Conservation (phyloP, 2,797 vertebrate species). For the Caiman crocodilus region DNA sequence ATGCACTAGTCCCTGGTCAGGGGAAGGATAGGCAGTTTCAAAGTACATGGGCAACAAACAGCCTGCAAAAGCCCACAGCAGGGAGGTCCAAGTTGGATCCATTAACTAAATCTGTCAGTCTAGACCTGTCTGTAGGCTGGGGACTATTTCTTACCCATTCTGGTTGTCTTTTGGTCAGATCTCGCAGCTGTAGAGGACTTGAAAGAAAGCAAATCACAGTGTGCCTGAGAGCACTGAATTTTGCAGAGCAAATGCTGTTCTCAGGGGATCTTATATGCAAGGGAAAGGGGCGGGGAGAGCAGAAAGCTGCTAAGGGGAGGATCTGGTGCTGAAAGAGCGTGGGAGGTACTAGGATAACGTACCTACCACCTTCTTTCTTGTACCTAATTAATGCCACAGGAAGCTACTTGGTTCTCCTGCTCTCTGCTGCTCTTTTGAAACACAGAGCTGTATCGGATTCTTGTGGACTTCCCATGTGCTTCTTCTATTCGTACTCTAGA, state of each 20-base stretch:
- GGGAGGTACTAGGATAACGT: not conserved
- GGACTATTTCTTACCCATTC: constrained; percentile 55
- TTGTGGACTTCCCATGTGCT: not conserved
- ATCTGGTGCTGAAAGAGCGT: not conserved
- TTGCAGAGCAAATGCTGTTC: fast-evolving
- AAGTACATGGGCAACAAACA: fast-evolving
- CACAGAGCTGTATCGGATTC: not conserved
- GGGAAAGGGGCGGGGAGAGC: not conserved
- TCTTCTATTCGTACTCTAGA: fast-evolving
- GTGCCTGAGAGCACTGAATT: not conserved
- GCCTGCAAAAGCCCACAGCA: not conserved
- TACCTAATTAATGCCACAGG: not conserved
- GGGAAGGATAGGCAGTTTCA: too few relatives aligned
- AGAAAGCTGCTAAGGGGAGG: constrained; percentile 19
- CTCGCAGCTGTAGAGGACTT: fast-evolving
- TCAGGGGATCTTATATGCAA: not conserved
- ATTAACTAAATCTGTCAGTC: fast-evolving
- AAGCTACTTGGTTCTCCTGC: fast-evolving
- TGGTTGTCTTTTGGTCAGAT: fast-evolving
- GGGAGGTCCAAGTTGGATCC: not conserved
- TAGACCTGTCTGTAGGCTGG: too few relatives aligned
- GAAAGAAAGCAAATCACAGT: not conserved
- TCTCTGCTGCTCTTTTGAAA: not conserved
- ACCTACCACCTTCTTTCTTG: fast-evolving
- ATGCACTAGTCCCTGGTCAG: fast-evolving